Evolutionary conservation across 2,888 invertebrate species (phyloP).

Genomic region (Tenthredo amoena): DNA sequence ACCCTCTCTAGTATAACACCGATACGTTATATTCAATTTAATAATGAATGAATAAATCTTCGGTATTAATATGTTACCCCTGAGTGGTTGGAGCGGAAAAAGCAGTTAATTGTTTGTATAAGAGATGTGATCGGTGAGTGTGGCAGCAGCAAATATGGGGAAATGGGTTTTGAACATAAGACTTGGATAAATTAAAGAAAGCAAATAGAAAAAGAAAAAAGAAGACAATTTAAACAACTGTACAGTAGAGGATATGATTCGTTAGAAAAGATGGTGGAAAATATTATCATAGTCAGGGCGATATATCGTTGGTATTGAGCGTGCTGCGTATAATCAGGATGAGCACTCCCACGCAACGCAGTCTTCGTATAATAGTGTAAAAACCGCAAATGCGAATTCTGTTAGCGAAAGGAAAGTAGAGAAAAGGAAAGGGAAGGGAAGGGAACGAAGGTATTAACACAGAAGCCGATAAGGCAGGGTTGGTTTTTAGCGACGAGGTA

Average conservation of each 20-base stretch:
- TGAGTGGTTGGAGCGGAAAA: not conserved
- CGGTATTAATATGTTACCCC: not conserved
- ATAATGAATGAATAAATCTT: not conserved
- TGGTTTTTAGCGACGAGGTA: not conserved
- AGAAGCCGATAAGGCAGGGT: conserved; percentile 45
- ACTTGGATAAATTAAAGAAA: not conserved
- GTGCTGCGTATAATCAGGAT: conserved; percentile 33
- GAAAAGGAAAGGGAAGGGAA: not conserved
- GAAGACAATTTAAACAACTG: not conserved
- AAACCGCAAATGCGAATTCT: not conserved
- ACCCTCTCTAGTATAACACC: no score
- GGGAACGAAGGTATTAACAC: not conserved
- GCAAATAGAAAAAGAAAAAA: not conserved
- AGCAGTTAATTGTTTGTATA: not conserved
- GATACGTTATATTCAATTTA: not conserved
- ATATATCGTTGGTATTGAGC: conserved; percentile 41
- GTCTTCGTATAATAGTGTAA: not conserved
- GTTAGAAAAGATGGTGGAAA: not conserved
- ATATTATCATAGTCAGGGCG: not conserved
- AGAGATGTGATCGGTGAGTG: conserved; percentile 29
- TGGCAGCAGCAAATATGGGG: not conserved
- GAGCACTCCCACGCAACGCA: not conserved
- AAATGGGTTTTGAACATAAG: not conserved
- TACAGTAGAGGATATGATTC: not conserved
- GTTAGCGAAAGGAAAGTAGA: not conserved